These are phyloP conservation scores for Mormyrus hasselquistii DNA, from an alignment of 2,797 vertebrate species.

Conservation along the genomic window DNA sequence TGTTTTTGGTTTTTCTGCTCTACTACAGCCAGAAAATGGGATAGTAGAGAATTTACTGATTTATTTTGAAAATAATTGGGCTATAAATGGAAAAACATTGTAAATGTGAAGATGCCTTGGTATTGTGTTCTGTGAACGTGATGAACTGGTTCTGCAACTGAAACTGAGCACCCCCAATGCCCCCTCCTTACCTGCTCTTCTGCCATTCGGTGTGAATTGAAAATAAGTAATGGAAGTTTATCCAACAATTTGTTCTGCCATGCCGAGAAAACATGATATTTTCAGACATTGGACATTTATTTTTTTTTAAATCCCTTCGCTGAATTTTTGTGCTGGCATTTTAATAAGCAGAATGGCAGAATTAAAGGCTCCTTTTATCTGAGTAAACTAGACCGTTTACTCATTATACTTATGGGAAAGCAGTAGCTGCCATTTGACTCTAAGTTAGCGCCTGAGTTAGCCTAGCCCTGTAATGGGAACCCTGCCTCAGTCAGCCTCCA, in stretches of 20 bases:
- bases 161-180: neutral
- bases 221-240: neutral
- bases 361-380: neutral
- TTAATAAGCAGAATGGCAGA: neutral
- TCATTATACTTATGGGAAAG: neutral
- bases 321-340: neutral
- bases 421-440: neutral
- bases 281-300: neutral
- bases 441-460: neutral
- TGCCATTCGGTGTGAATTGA: neutral
- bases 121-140: neutral
- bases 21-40: neutral
- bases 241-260: neutral
- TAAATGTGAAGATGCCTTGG: neutral
- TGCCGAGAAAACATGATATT: neutral
- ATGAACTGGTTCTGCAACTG: neutral
- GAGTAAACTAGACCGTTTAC: neutral
- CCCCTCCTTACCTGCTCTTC: neutral
- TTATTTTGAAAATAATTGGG: neutral
- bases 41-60: neutral
- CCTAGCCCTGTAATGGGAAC: neutral
- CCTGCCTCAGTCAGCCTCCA: neutral
- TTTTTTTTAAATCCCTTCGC: neutral
- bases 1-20: neutral
- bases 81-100: neutral